Conservation (phyloP, 2,888 invertebrate species). For the Atrina japonica region DNA sequence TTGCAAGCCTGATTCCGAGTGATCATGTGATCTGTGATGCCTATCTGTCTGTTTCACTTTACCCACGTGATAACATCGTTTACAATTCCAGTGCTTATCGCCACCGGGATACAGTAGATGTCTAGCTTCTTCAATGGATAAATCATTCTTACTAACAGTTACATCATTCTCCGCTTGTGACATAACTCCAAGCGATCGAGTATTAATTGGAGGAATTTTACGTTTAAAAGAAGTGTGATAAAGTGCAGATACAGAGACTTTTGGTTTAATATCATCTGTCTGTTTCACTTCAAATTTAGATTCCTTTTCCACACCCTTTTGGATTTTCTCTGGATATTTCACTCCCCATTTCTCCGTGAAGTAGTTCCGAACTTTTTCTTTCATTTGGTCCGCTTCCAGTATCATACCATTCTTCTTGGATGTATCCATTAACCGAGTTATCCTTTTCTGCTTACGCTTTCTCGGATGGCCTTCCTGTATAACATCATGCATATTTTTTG, state of each 20-base stretch:
- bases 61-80: conserved; percentile 22
- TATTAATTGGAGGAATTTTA: background rate
- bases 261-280: background rate
- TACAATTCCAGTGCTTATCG: conserved; percentile 22
- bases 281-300: background rate
- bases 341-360: conserved; percentile 34
- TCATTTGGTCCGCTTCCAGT: conserved; percentile 38
- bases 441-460: conserved; percentile 40
- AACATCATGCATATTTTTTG: conserved; percentile 49
- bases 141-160: background rate
- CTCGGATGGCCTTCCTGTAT: conserved; percentile 49
- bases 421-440: conserved; percentile 39
- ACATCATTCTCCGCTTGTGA: background rate
- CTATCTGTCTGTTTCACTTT: background rate
- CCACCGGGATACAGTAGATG: conserved; percentile 6
- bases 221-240: conserved; percentile 10
- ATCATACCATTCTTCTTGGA: conserved; percentile 43
- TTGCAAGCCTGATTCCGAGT: background rate
- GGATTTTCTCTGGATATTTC: conserved; percentile 18
- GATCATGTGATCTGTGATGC: conserved; percentile 2
- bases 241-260: background rate
- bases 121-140: background rate
- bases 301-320: conserved; percentile 11
- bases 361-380: conserved; percentile 37
- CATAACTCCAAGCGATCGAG: background rate